These are phyloP conservation scores for Norana najaformis DNA, from an alignment of 2,888 invertebrate genomes.

Conservation along the genomic window DNA sequence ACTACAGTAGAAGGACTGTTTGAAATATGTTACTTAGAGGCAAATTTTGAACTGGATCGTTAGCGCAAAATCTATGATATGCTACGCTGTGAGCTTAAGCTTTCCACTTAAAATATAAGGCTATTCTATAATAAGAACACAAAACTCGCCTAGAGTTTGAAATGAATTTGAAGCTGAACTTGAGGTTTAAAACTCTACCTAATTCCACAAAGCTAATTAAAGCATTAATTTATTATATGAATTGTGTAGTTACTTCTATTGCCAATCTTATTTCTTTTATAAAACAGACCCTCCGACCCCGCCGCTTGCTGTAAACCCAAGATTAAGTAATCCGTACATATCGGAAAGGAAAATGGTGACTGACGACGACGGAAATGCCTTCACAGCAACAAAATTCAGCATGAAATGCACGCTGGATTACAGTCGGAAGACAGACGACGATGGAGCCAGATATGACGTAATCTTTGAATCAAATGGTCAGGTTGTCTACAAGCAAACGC, in stretches of 20 bases:
- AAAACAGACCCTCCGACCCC: not conserved
- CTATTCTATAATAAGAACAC: too few relatives aligned
- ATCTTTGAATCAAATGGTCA: not conserved
- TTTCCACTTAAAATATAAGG: too few relatives aligned
- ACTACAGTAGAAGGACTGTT: too few relatives aligned
- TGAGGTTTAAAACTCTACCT: not conserved
- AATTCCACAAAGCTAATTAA: not conserved
- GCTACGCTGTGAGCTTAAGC: too few relatives aligned
- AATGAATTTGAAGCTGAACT: too few relatives aligned
- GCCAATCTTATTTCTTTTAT: not conserved
- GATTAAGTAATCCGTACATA: not conserved
- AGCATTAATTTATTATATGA: not conserved
- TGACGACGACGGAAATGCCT: not conserved
- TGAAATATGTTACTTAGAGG: too few relatives aligned
- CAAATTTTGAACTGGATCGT: too few relatives aligned
- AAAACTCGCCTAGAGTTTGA: too few relatives aligned
- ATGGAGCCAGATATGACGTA: conserved; percentile 5
- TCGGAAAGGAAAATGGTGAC: not conserved
- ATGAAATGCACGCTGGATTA: not conserved
- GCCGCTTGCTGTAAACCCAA: not conserved
- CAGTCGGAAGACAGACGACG: not conserved
- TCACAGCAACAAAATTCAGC: conserved; percentile 9
- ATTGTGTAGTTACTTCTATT: not conserved
- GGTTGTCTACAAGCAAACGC: not conserved
- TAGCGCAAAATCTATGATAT: too few relatives aligned